Conservation (phyloP, 2,113 vertebrate genomes). For the Brachionichthys hirsutus region DNA sequence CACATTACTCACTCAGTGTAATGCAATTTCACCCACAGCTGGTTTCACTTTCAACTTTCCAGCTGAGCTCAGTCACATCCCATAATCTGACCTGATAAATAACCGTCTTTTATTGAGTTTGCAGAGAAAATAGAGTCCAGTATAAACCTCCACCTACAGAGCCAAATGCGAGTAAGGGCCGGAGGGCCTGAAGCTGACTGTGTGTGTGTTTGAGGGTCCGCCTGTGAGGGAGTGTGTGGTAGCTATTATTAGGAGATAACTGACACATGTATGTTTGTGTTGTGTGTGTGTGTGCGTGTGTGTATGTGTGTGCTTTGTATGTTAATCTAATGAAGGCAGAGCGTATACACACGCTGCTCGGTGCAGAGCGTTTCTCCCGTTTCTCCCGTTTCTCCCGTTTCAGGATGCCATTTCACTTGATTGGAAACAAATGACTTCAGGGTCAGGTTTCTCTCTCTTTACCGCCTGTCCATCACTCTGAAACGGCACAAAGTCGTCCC, state of each 20-base stretch:
- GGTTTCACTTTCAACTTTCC: slow-evolving; percentile 79
- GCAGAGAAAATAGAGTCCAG: slow-evolving; percentile 75
- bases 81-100: slow-evolving; percentile 79
- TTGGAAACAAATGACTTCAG: slow-evolving; percentile 75
- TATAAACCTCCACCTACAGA: slow-evolving; percentile 61
- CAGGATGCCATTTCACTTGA: slow-evolving; percentile 73
- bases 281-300: slow-evolving; percentile 20
- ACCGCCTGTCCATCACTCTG: slow-evolving; percentile 65
- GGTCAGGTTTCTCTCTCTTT: slow-evolving; percentile 64
- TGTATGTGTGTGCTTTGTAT: slow-evolving; percentile 28
- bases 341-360: slow-evolving; percentile 65
- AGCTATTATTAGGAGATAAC: slow-evolving; percentile 49
- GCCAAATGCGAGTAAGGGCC: slow-evolving; percentile 45
- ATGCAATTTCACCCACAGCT: slow-evolving; percentile 80
- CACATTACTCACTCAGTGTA: slow-evolving; percentile 71
- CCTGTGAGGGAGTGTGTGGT: slow-evolving; percentile 12
- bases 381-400: slow-evolving; percentile 63
- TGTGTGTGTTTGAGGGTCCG: slow-evolving; percentile 17
- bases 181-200: slow-evolving; percentile 41
- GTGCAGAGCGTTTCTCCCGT: slow-evolving; percentile 52
- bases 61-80: slow-evolving; percentile 75
- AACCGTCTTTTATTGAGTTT: slow-evolving; percentile 81
- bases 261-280: slow-evolving; percentile 35
- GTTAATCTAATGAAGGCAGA: slow-evolving; percentile 73
- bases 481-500: slow-evolving; percentile 27